Evolutionary conservation across 64 coral and sea anemone species (phyloP).

Genomic region (Astreopora myriophthalma): DNA sequence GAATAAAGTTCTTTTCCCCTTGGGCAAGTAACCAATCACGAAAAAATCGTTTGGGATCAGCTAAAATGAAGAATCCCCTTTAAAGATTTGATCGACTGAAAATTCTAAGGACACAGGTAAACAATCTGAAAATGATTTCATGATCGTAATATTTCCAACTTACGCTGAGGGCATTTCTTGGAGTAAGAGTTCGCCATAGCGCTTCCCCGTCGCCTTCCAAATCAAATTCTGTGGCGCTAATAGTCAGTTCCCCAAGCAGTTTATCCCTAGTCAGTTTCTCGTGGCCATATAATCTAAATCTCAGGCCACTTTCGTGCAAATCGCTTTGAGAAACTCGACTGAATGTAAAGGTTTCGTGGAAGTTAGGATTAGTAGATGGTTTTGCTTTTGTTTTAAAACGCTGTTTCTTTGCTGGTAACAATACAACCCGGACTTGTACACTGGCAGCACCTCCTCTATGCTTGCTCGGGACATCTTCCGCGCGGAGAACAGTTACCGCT

Average conservation of each 20-base stretch:
- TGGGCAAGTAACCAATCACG: not conserved
- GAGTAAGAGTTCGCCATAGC: slow-evolving; percentile 92
- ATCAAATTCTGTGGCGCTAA: slow-evolving; percentile 88
- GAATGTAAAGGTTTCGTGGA: slow-evolving; percentile 97
- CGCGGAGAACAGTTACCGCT: slow-evolving; percentile 87
- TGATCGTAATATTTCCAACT: slow-evolving; percentile 44
- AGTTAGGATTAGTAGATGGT: slow-evolving; percentile 93
- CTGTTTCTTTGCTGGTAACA: slow-evolving; percentile 89
- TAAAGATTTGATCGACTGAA: not conserved
- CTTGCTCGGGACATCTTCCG: slow-evolving; percentile 96
- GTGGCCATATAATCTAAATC: slow-evolving; percentile 94
- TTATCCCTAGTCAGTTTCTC: slow-evolving; percentile 88
- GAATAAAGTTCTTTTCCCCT: not conserved
- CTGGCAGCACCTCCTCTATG: slow-evolving; percentile 87
- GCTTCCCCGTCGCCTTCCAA: slow-evolving; percentile 86
- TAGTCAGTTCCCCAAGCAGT: slow-evolving; percentile 89
- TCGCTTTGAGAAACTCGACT: slow-evolving; percentile 89
- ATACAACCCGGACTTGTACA: slow-evolving; percentile 89
- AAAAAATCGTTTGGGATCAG: not conserved
- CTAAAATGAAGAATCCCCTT: not conserved
- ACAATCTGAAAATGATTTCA: slow-evolving; percentile 16
- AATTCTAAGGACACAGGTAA: not conserved
- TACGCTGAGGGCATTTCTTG: slow-evolving; percentile 90
- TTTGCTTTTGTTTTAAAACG: slow-evolving; percentile 99
- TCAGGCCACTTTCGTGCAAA: slow-evolving; percentile 75